A percentile compares a stretch with the other conserved stretches of the same genome.
These are phyloP conservation scores for Apodemia zela DNA, from an alignment of 2,888 invertebrate genomes.

Conservation along the genomic window DNA sequence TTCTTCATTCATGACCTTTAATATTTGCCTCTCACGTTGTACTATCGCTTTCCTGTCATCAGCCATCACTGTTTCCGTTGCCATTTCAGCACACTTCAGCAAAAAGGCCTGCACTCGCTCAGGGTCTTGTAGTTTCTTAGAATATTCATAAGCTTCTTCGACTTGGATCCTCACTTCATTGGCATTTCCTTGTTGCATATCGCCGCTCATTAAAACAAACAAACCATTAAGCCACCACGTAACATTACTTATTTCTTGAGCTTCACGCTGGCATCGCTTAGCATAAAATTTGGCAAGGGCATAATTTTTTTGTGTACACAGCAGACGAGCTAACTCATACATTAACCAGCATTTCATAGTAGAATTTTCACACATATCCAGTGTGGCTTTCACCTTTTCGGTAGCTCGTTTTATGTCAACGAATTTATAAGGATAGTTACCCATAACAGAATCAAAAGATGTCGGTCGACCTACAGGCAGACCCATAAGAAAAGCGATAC, in stretches of 20 bases:
- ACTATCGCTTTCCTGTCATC: conserved; percentile 64
- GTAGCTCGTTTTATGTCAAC: conserved; percentile 62
- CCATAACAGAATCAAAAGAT: conserved; percentile 73
- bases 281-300: conserved; percentile 69
- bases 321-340: conserved; percentile 65
- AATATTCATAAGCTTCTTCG: conserved; percentile 64
- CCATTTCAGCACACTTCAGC: conserved; percentile 62
- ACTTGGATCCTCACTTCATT: conserved; percentile 68
- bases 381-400: conserved; percentile 49
- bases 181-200: conserved; percentile 71
- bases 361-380: conserved; percentile 71
- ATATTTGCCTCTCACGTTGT: conserved; percentile 56
- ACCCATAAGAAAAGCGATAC: conserved; percentile 71
- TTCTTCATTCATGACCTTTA: conserved; percentile 54
- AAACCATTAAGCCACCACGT: conserved; percentile 72
- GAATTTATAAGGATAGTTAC: conserved; percentile 67
- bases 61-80: conserved; percentile 48
- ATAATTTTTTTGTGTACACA: conserved; percentile 66
- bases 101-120: conserved; percentile 66
- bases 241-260: conserved; percentile 54
- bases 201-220: conserved; percentile 67
- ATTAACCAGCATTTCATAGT: conserved; percentile 72
- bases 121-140: conserved; percentile 61
- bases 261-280: conserved; percentile 66
- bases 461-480: conserved; percentile 60